Percentiles rank a stretch among this genome's conserved stretches.
Evolutionary conservation across 2,797 vertebrate genomes (phyloP).

Genomic region (Epinephelus coioides): DNA sequence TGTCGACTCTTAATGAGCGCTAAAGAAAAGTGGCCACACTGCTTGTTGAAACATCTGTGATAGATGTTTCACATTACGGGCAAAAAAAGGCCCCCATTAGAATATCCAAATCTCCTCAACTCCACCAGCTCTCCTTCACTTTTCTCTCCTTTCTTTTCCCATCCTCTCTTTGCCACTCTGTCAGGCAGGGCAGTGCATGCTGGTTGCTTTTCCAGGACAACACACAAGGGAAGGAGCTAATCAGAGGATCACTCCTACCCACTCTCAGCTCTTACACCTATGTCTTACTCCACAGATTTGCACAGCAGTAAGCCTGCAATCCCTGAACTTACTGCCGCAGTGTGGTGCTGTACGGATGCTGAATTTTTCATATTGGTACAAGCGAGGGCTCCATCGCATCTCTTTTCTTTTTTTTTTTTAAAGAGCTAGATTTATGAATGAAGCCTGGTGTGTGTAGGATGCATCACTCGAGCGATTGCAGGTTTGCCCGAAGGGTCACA

Average conservation of each 20-base stretch:
- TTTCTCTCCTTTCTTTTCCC: conserved; percentile 1
- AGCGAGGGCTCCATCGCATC: conserved; percentile 4
- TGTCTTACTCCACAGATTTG: conserved; percentile 26
- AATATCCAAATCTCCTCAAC: background rate
- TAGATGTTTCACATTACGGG: conserved; percentile 56
- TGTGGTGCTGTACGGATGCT: background rate
- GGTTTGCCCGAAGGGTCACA: conserved; percentile 37
- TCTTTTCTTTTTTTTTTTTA: conserved; percentile 19
- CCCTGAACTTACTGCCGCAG: conserved; percentile 24
- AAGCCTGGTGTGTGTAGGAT: conserved; percentile 16
- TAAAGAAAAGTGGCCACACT: conserved; percentile 50
- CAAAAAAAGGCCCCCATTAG: conserved; percentile 6
- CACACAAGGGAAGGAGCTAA: conserved; percentile 52
- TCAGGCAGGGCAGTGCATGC: conserved; percentile 11
- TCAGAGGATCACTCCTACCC: conserved; percentile 41
- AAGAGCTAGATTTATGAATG: conserved; percentile 54
- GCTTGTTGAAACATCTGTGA: conserved; percentile 59
- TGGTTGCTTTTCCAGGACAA: conserved; percentile 54
- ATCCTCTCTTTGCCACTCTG: background rate
- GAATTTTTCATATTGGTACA: conserved; percentile 9
- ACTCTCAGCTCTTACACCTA: conserved; percentile 31
- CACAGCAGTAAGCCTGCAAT: conserved; percentile 13
- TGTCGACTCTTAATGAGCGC: conserved; percentile 54
- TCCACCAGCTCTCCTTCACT: background rate
- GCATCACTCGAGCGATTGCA: conserved; percentile 13